Evolutionary conservation across 2,888 invertebrate genomes (phyloP), one percentile per base, ranked within the genome.

Genomic region (Agapetus fuscipes): DNA sequence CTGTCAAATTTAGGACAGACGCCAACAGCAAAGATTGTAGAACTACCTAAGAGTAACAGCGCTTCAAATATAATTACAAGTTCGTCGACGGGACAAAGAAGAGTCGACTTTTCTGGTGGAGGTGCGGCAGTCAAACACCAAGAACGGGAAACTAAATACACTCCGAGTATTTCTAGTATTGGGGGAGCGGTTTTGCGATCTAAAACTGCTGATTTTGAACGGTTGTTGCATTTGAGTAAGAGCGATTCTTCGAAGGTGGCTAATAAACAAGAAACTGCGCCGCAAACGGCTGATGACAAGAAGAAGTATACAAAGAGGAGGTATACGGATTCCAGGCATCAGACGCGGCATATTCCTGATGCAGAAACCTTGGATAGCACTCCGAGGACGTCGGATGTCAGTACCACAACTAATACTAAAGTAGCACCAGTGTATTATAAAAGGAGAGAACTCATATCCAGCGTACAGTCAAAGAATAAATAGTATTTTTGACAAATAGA

Each of bases 391-490:
- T 30, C 43, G 14, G 43, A 47, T 15, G 30, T 39, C 13, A 30
- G 50, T 10, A 48, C 49, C 7, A 38, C 53, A 31, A 41, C 50
- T 41, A 47, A 53, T 6, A 46, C 51, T 31, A 26, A 20, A 46
- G 29, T 48, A 43, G 63, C 66, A 44, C 73, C 74, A 36, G 75
- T 83, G 13, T 87, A 85, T 73, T 87, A 85, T 73, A 87, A 87
- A 61, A 66, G 87, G 46, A 75, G 83, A 44, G 86, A 86, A 61
- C 66, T 87, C 40, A 87, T 88, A 53, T 83, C 86, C 29, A 86
- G 86, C 61, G 83, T 83, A 44, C 77, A 72, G 33, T 55, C 43
- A 16, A 55, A 55, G 30, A 44, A 48, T 30, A 48, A 48, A 41
- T 48, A 39, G n/a, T n/a, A 41, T n/a, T n/a, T n/a, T n/a, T n/a